These are phyloP conservation scores for Plagodis dolabraria DNA, from an alignment of 2,888 invertebrate species.

Conservation along the genomic window DNA sequence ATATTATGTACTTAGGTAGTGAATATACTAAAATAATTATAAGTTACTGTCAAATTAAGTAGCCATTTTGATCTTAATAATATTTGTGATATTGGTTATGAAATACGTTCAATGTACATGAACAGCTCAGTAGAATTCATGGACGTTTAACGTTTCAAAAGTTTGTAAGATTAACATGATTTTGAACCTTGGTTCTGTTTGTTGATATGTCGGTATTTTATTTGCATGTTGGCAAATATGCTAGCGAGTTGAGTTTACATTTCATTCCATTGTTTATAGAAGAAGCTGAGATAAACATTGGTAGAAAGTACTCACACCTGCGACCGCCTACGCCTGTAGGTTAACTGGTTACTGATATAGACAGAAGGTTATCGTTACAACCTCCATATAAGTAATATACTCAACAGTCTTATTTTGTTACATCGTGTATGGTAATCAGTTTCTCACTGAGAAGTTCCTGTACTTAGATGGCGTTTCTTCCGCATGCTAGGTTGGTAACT, in stretches of 20 bases:
- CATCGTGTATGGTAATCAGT: slow-evolving; percentile 46
- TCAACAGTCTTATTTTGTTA: slow-evolving; percentile 51
- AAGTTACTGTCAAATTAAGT: background rate
- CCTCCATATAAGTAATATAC: slow-evolving; percentile 42
- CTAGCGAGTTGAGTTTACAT: slow-evolving; percentile 33
- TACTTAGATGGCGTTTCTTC: slow-evolving; percentile 44
- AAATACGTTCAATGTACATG: slow-evolving; percentile 35
- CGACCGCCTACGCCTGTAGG: slow-evolving; percentile 53
- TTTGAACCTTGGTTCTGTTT: slow-evolving; percentile 26
- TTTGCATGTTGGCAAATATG: slow-evolving; percentile 28
- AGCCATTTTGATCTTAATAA: slow-evolving; percentile 14
- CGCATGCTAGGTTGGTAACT: slow-evolving; percentile 22
- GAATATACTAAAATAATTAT: no score
- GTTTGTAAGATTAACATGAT: slow-evolving; percentile 6
- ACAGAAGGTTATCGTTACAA: slow-evolving; percentile 65
- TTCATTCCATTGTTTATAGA: slow-evolving; percentile 23
- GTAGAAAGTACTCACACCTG: slow-evolving; percentile 58
- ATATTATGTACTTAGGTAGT: no score
- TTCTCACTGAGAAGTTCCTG: slow-evolving; percentile 41
- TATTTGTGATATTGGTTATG: background rate
- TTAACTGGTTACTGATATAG: slow-evolving; percentile 64
- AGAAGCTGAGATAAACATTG: slow-evolving; percentile 27
- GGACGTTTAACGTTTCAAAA: slow-evolving; percentile 15
- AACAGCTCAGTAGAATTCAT: slow-evolving; percentile 19
- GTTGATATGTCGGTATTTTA: slow-evolving; percentile 21